A percentile compares a stretch with the other conserved stretches of the same genome.
phyloP scores from a whole-genome alignment of 2,113 vertebrate genomes.

The Formicarius rufipectus region DNA sequence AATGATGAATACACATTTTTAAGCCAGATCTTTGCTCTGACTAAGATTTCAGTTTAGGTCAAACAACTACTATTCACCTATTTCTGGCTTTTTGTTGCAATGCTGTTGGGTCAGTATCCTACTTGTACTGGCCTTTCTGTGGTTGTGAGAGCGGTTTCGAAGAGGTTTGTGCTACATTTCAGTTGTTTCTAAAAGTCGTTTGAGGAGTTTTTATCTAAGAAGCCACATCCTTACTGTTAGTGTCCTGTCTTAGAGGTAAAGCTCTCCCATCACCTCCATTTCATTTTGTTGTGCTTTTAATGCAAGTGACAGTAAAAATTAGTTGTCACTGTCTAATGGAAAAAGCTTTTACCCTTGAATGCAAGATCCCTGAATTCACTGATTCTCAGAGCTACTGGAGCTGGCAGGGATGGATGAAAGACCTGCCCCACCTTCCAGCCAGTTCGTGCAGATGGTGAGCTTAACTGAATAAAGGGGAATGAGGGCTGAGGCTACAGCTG shows the following conservation, averaged over 20 bases:
- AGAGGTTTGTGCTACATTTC: not conserved
- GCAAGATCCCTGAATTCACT: not conserved
- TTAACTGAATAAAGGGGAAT: not conserved
- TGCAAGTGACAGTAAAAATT: not conserved
- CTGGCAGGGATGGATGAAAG: not conserved
- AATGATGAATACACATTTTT: not conserved
- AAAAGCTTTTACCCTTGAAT: not conserved
- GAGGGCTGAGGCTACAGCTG: not conserved
- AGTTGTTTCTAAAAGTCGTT: not conserved
- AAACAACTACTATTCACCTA: not conserved
- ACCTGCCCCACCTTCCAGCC: not conserved
- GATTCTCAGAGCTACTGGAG: not conserved
- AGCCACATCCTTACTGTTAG: not conserved
- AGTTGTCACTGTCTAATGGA: not conserved
- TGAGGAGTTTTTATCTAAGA: not conserved
- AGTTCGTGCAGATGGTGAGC: accelerated
- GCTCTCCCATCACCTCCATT: not conserved
- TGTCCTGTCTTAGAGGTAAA: not conserved
- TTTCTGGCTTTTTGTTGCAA: not conserved
- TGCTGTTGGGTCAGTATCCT: not conserved
- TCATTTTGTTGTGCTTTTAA: not conserved
- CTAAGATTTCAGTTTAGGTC: not conserved
- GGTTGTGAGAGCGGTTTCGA: not conserved
- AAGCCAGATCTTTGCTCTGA: not conserved
- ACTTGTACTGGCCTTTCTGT: not conserved